Evolutionary conservation across 2,888 invertebrate genomes (phyloP).

Genomic region (Isoperla grammatica): DNA sequence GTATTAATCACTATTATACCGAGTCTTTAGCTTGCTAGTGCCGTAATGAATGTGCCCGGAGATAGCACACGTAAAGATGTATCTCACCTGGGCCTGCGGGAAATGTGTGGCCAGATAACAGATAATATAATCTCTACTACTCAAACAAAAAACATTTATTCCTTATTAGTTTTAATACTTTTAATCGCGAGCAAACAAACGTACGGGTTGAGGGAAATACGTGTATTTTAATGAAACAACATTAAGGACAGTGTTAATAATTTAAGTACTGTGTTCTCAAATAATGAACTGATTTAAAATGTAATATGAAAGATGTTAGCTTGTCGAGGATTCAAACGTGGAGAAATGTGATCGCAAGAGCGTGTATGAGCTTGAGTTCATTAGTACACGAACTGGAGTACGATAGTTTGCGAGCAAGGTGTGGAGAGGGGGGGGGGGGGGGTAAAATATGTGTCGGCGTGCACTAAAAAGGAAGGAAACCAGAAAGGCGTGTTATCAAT

Average conservation of each 20-base stretch:
- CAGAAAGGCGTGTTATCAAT: slow-evolving; percentile 10
- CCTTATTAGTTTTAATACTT: too few relatives aligned
- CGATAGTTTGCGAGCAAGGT: not conserved
- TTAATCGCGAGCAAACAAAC: not conserved
- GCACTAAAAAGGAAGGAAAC: not conserved
- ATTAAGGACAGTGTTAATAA: too few relatives aligned
- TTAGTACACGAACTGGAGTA: not conserved
- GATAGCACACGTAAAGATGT: slow-evolving; percentile 3
- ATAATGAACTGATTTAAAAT: too few relatives aligned
- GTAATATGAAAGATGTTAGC: not conserved
- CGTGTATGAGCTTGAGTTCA: not conserved
- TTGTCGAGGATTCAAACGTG: not conserved
- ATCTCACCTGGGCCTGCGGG: not conserved
- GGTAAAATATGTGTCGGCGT: not conserved
- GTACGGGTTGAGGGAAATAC: not conserved
- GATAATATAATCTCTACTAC: too few relatives aligned
- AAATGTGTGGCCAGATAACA: too few relatives aligned
- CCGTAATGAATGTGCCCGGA: not conserved
- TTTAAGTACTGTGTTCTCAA: too few relatives aligned
- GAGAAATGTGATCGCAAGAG: not conserved
- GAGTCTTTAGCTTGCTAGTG: slow-evolving; percentile 1
- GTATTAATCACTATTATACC: slow-evolving; percentile 4
- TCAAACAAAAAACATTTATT: too few relatives aligned
- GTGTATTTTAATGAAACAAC: too few relatives aligned
- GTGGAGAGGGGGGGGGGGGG: not conserved